These are phyloP conservation scores for Antechinus stuartii DNA, from an alignment of 2,113 vertebrate genomes.

Conservation along the genomic window DNA sequence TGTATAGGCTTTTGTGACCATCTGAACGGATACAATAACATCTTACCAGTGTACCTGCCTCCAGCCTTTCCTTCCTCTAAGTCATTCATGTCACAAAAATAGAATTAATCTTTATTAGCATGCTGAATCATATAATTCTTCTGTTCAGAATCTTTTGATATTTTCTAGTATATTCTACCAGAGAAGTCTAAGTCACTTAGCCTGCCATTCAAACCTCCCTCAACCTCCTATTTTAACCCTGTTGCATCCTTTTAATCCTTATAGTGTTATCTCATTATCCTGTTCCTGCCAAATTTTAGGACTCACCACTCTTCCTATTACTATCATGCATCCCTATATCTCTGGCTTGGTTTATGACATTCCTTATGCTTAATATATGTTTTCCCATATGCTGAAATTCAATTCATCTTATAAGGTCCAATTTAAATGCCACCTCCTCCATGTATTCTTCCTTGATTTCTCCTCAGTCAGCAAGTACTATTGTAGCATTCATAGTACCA, in stretches of 20 bases:
- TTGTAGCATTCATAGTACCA: neutral
- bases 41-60: neutral
- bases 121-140: neutral
- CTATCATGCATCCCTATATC: neutral
- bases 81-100: neutral
- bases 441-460: neutral
- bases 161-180: neutral
- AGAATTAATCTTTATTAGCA: neutral
- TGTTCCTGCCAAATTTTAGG: neutral
- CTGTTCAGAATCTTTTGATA: neutral
- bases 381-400: neutral
- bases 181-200: neutral
- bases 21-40: neutral
- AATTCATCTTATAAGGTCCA: neutral
- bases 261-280: neutral
- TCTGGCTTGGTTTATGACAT: neutral
- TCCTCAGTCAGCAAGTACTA: neutral
- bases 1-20: neutral
- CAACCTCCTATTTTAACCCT: neutral
- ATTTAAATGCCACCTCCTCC: neutral
- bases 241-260: neutral
- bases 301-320: neutral
- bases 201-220: neutral
- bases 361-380: neutral
- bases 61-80: neutral